Conservation (phyloP, 2,113 vertebrate genomes). For the Serilophus lunatus region DNA sequence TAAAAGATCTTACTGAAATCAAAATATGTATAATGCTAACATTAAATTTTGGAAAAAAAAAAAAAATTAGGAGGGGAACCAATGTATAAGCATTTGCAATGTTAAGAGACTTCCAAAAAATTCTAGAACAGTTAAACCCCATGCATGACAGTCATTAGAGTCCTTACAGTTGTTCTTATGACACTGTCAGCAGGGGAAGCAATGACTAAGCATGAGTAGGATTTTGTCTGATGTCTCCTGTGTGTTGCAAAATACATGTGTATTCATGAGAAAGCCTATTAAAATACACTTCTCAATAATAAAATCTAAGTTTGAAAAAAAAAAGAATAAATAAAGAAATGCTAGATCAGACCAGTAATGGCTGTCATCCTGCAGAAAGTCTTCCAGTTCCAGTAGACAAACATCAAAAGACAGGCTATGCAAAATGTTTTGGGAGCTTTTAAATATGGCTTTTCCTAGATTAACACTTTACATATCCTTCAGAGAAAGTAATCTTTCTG, state of each 20-base stretch:
- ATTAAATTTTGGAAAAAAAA: rapidly evolving
- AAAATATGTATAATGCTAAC: background rate
- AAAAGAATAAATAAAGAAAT: background rate
- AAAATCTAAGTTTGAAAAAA: background rate
- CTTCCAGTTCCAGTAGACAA: background rate
- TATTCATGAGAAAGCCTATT: background rate
- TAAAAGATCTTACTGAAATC: background rate
- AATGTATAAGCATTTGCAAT: background rate
- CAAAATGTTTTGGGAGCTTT: background rate
- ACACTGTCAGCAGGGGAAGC: background rate
- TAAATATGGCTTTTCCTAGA: background rate
- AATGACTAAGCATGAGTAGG: background rate
- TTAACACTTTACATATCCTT: background rate
- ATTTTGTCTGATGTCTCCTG: background rate
- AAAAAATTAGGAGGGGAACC: background rate
- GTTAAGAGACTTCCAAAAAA: background rate
- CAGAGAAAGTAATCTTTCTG: background rate
- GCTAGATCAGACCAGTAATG: background rate
- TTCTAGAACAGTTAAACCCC: background rate
- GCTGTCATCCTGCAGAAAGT: background rate
- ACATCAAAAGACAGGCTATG: background rate
- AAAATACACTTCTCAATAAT: background rate
- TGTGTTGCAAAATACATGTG: background rate
- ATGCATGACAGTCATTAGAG: background rate
- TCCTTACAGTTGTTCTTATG: background rate